Percentiles rank a stretch among this genome's conserved stretches.
Evolutionary conservation across 1,140 invertebrate species (phyloP).

Genomic region (Drosophila kanapiae): DNA sequence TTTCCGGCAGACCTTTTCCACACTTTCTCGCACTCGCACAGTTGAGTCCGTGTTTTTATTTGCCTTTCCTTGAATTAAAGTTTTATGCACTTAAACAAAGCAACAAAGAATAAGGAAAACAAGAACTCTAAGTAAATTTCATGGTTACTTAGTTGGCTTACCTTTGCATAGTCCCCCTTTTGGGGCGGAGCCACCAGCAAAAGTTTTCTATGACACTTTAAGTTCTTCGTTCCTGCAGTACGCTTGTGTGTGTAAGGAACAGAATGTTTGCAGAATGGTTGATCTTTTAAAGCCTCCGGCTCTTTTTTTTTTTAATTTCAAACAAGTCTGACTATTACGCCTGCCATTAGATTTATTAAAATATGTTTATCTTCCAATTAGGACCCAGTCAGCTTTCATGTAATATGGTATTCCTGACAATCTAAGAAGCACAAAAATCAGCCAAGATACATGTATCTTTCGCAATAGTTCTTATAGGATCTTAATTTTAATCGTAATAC

Average conservation of each 20-base stretch:
- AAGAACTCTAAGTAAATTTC: slow-evolving; percentile 62
- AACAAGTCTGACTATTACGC: not conserved
- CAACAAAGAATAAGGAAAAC: slow-evolving; percentile 8
- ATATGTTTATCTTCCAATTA: not conserved
- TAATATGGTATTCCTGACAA: too few species aligned
- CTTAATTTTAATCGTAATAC: too few species aligned
- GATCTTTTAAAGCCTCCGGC: not conserved
- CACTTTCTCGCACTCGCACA: not conserved
- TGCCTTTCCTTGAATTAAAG: slow-evolving; percentile 60
- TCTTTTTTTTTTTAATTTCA: too few species aligned
- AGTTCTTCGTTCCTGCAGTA: slow-evolving; percentile 1
- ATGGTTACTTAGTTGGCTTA: slow-evolving; percentile 65
- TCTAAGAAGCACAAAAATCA: too few species aligned
- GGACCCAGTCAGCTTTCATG: too few species aligned
- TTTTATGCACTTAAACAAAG: slow-evolving; percentile 35
- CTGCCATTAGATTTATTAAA: not conserved
- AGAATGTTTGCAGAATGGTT: not conserved
- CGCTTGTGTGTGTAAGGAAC: not conserved
- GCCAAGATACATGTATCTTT: too few species aligned
- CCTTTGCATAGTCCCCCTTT: slow-evolving; percentile 16
- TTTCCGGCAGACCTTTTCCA: slow-evolving; percentile 44
- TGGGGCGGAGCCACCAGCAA: not conserved
- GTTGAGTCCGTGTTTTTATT: slow-evolving; percentile 53
- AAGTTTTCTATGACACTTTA: slow-evolving; percentile 43
- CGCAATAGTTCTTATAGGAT: too few species aligned